A percentile compares a stretch with the other conserved stretches of the same genome.
Conservation (phyloP, 2,888 invertebrate species). For the Hipparchia semele region DNA sequence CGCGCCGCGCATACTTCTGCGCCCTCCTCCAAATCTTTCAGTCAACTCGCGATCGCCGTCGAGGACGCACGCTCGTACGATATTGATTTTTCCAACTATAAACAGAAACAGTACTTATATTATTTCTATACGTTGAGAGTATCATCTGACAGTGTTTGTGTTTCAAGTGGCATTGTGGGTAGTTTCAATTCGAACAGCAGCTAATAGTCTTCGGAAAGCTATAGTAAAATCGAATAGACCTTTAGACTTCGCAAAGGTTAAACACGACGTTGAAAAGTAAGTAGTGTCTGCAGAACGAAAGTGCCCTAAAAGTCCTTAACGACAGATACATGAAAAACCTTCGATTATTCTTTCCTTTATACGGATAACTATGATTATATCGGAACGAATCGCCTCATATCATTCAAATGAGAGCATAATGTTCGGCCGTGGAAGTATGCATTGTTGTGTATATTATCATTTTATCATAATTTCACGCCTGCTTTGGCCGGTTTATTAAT, state of each 20-base stretch:
- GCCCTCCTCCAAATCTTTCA: conserved; percentile 30
- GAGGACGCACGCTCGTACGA: conserved; percentile 25
- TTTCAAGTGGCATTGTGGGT: conserved; percentile 28
- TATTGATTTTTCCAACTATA: conserved; percentile 25
- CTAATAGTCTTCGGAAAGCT: conserved; percentile 22
- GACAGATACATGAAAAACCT: not conserved
- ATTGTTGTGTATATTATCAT: conserved; percentile 13
- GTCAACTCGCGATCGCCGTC: conserved; percentile 28
- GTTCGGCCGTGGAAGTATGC: conserved; percentile 12
- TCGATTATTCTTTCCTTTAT: not conserved
- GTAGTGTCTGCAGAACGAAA: conserved; percentile 14
- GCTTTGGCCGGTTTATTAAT: conserved; percentile 2
- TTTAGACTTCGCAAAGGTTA: conserved; percentile 15
- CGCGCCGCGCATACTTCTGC: conserved; percentile 34
- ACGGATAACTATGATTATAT: not conserved
- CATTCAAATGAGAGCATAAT: conserved; percentile 17
- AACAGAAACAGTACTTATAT: conserved; percentile 30
- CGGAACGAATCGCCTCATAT: conserved; percentile 17
- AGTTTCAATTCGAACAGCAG: conserved; percentile 2
- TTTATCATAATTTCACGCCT: conserved; percentile 21
- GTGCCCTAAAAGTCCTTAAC: conserved; percentile 15
- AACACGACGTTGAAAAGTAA: conserved; percentile 17
- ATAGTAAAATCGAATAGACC: conserved; percentile 19
- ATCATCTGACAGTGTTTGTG: conserved; percentile 20
- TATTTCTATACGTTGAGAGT: conserved; percentile 18